Base-by-base conservation (phyloP, 2,797 vertebrate genomes). In the Thalassophryne amazonica region DNA sequence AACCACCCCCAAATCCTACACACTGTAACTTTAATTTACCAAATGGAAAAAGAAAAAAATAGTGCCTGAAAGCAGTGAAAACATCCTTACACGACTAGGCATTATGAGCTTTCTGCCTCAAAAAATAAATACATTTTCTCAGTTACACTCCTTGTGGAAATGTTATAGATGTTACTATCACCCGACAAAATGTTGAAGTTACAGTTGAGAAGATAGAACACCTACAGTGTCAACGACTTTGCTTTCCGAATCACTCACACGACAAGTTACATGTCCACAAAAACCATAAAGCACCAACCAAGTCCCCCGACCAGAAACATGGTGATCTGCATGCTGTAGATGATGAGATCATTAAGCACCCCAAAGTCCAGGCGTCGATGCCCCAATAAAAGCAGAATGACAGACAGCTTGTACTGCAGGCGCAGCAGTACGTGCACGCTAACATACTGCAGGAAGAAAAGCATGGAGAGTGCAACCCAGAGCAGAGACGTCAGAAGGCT, bases 281-380 rank as follows among this genome's bases (percentile, higher is more conserved):
- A 99, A 23, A 98, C 95, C 97, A 98, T 96, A 83, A 99, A 98
- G 83, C 97, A 98, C 95, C 95, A 99, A 32, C 97, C 96, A 16
- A 99, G 89, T 4, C 97, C 97, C 7, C 96, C 97, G 21, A 98
- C 94, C 62, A 99, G 92, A 78, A 97, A 95, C 95, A 98, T 93
- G 69, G 95, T 99, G 55, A 98, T 94, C 41, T 97, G 95, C 77
- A 98, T 96, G 63, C 93, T 94, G 37, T 95, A 95, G 83, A 98
- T 93, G 85, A 96, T 93, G 77, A 98, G 91, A 83, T 98, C 93
- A 50, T 98, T 98, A 10, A 98, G 58, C 49, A 93, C 86, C 55
- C 93, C 93, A 60, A 99, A 97, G 86, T 99, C 97, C 63, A 98
- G 86, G 1, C 95, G 89, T 65, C 92, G 89, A 78, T 96, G 92